Evolutionary conservation across 1,140 invertebrate species (phyloP).

Genomic region (Hycleus cichorii): DNA sequence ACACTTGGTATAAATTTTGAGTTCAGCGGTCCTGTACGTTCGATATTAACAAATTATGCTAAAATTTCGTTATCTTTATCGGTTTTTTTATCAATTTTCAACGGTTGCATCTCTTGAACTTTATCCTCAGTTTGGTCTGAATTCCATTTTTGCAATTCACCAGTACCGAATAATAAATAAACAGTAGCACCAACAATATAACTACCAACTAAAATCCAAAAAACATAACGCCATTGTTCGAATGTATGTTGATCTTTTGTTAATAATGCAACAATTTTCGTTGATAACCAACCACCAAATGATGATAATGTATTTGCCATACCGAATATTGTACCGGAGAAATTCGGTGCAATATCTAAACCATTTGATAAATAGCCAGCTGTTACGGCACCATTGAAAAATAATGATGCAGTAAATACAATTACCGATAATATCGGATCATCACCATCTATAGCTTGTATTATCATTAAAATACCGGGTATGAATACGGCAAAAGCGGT

Average conservation of each 20-base stretch:
- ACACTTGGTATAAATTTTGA: too few relatives aligned
- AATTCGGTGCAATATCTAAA: conserved; percentile 83
- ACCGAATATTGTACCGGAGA: conserved; percentile 84
- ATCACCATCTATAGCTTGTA: conserved; percentile 61
- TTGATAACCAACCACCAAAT: conserved; percentile 78
- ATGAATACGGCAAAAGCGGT: conserved; percentile 55
- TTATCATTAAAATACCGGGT: conserved; percentile 61
- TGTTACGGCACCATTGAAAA: conserved; percentile 77
- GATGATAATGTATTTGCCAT: conserved; percentile 86
- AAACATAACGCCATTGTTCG: conserved; percentile 75
- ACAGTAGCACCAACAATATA: conserved; percentile 62
- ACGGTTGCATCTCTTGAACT: conserved; percentile 39
- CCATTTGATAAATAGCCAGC: conserved; percentile 84
- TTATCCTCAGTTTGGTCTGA: conserved; percentile 30
- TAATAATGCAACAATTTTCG: conserved; percentile 74
- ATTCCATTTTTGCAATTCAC: conserved; percentile 65
- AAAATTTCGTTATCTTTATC: conserved; percentile 29
- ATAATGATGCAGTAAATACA: conserved; percentile 69
- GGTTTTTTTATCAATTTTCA: conserved; percentile 34
- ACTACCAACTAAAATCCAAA: conserved; percentile 68
- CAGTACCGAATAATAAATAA: conserved; percentile 63
- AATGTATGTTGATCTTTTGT: conserved; percentile 68
- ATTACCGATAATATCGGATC: conserved; percentile 59
- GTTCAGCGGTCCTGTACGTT: too few relatives aligned
- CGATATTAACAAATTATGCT: conserved; percentile 9